phyloP scores from a whole-genome alignment of 2,888 invertebrate species.

The Drosophila maculinotata region DNA sequence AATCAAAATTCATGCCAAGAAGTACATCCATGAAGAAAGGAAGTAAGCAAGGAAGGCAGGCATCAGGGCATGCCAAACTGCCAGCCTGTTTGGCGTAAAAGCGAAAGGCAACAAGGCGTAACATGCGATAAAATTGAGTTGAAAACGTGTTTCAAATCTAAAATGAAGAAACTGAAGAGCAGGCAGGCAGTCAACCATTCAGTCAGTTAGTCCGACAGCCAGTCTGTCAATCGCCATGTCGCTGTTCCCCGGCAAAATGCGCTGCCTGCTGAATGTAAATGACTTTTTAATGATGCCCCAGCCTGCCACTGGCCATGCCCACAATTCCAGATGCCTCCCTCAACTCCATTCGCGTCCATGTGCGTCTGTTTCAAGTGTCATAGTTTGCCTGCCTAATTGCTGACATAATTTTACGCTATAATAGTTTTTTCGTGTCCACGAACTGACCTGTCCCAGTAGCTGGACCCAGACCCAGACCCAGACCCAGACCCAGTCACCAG shows the following conservation, averaged over 20 bases:
- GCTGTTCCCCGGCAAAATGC: constrained; percentile 55
- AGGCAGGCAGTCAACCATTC: constrained; percentile 44
- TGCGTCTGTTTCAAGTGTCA: constrained; percentile 58
- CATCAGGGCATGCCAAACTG: constrained; percentile 2
- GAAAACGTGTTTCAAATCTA: constrained; percentile 83
- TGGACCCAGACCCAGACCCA: background rate
- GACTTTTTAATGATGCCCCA: constrained; percentile 78
- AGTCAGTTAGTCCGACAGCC: constrained; percentile 16
- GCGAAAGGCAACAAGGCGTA: constrained; percentile 82
- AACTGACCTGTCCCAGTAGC: constrained; percentile 41
- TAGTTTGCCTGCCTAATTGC: constrained; percentile 74
- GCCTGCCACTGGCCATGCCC: constrained; percentile 4
- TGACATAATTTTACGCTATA: constrained; percentile 71
- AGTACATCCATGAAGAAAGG: constrained; percentile 10
- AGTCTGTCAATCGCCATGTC: constrained; percentile 33
- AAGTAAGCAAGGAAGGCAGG: background rate
- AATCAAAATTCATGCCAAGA: constrained; percentile 75
- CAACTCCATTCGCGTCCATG: constrained; percentile 15
- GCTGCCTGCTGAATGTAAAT: constrained; percentile 78
- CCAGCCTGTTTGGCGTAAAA: constrained; percentile 53
- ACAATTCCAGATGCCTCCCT: background rate
- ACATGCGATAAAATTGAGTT: constrained; percentile 84
- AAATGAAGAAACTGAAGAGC: constrained; percentile 77
- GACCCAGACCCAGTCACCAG: constrained; percentile 30
- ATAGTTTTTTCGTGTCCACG: constrained; percentile 66